These are phyloP conservation scores for Chamaetylas fuelleborni DNA, from an alignment of 2,113 vertebrate species.

Conservation along the genomic window DNA sequence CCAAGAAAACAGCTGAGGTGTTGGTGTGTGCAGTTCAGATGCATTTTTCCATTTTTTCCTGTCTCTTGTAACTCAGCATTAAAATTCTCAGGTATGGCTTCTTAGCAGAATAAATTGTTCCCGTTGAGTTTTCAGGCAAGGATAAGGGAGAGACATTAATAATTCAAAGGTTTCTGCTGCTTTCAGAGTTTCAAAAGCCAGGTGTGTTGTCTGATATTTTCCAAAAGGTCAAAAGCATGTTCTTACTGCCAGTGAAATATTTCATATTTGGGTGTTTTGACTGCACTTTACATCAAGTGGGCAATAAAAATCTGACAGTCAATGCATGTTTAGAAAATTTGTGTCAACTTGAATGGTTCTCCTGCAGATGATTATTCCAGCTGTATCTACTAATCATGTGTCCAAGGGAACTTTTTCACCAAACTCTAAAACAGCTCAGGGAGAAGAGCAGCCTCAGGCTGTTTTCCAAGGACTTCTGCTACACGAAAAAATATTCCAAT, in stretches of 20 bases:
- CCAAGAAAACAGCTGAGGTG: not conserved
- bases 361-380: not conserved
- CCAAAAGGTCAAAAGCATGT: not conserved
- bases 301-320: not conserved
- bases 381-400: not conserved
- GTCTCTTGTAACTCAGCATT: not conserved
- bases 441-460: not conserved
- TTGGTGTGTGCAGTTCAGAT: not conserved
- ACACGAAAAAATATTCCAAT: not conserved
- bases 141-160: not conserved
- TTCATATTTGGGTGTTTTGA: not conserved
- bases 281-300: not conserved
- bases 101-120: not conserved
- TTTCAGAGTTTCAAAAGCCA: not conserved
- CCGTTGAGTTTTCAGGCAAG: not conserved
- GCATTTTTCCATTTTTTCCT: not conserved
- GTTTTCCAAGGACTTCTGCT: not conserved
- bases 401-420: not conserved
- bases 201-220: not conserved
- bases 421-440: not conserved
- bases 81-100: not conserved
- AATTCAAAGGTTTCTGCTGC: not conserved
- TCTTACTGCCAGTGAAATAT: not conserved
- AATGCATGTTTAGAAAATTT: not conserved
- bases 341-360: not conserved